Evolutionary conservation across 2,113 vertebrate genomes (phyloP).

Genomic region (Eulacestoma nigropectus): DNA sequence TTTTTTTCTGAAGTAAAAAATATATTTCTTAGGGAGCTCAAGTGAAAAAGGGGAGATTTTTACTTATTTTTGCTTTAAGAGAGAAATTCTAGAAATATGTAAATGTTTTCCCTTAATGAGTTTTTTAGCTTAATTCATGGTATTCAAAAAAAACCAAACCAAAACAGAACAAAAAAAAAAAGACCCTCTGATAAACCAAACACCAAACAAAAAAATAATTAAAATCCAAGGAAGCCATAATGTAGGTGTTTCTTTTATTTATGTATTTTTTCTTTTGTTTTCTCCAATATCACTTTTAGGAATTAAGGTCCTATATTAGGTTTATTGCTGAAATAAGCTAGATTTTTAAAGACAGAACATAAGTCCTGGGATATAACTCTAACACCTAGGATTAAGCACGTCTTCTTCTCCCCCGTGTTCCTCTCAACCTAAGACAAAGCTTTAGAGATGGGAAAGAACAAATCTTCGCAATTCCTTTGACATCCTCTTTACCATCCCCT

Average conservation of each 20-base stretch:
- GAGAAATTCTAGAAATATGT: not conserved
- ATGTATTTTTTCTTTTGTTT: not conserved
- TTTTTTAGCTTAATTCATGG: not conserved
- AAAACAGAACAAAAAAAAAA: not conserved
- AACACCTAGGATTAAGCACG: accelerated
- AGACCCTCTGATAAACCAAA: accelerated
- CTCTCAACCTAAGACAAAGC: not conserved
- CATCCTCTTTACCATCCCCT: not conserved
- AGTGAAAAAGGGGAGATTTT: not conserved
- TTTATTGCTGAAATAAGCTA: not conserved
- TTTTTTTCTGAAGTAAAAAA: not conserved
- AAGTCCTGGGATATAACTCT: not conserved
- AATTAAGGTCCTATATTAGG: not conserved
- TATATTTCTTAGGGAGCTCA: not conserved
- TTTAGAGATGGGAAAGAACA: not conserved
- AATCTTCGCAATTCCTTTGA: not conserved
- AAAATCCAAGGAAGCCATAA: not conserved
- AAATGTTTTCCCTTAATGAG: not conserved
- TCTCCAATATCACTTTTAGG: not conserved
- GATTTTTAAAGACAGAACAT: not conserved
- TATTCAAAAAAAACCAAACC: not conserved
- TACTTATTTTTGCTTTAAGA: not conserved
- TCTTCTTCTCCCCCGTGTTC: not conserved
- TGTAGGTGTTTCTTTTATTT: not conserved
- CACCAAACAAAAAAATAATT: not conserved